These are phyloP conservation scores for Drosophila jambulina DNA, from an alignment of 1,140 invertebrate genomes.

Conservation along the genomic window DNA sequence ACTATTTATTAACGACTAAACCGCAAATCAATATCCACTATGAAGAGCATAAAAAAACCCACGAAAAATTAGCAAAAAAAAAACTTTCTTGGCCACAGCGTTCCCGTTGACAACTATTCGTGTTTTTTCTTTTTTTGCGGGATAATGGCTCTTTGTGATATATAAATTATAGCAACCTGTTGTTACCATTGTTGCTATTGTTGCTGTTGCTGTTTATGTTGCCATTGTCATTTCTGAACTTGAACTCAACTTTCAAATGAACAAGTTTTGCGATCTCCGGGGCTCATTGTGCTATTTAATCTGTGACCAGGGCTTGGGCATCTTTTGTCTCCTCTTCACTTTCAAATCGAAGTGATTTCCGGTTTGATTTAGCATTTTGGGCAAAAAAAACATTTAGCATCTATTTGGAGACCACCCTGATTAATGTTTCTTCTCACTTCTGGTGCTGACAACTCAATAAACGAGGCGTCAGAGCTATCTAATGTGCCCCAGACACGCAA, in stretches of 20 bases:
- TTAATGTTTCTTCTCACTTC: slow-evolving; percentile 57
- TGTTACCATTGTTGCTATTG: slow-evolving; percentile 18
- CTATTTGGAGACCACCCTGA: slow-evolving; percentile 50
- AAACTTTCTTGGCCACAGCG: neutral
- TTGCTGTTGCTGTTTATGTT: slow-evolving; percentile 23
- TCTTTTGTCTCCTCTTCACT: slow-evolving; percentile 52
- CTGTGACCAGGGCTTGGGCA: slow-evolving; percentile 37
- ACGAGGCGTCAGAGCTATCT: slow-evolving; percentile 34
- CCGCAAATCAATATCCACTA: slow-evolving; percentile 6
- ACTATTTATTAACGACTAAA: neutral
- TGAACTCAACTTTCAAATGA: slow-evolving; percentile 61
- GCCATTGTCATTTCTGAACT: slow-evolving; percentile 51
- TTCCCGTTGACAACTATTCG: slow-evolving; percentile 60
- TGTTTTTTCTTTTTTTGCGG: slow-evolving; percentile 24
- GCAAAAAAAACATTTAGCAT: slow-evolving; percentile 35
- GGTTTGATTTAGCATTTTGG: slow-evolving; percentile 63
- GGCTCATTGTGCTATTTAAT: slow-evolving; percentile 40
- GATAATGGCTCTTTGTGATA: slow-evolving; percentile 53
- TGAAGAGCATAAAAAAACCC: slow-evolving; percentile 9
- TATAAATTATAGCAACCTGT: slow-evolving; percentile 45
- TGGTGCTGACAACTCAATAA: slow-evolving; percentile 71
- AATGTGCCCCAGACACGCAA: slow-evolving; percentile 69
- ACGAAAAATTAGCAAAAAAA: neutral
- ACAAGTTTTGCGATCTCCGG: slow-evolving; percentile 61
- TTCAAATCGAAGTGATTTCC: slow-evolving; percentile 67